Percentiles rank a stretch among this genome's conserved stretches.
Conservation (phyloP, 1,140 invertebrate species). For the Medauroidea extradentata region DNA sequence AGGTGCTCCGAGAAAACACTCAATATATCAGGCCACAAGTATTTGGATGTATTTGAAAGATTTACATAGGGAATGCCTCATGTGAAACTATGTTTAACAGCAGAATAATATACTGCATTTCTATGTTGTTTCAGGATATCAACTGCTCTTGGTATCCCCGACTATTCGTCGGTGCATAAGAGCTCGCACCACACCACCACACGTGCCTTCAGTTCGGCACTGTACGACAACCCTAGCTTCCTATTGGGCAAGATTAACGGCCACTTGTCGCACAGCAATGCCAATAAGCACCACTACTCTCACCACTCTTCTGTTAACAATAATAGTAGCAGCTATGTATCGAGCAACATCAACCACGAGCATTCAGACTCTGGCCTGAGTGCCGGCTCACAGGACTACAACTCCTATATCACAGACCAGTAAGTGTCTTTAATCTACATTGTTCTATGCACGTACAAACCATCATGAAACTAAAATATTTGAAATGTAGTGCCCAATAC, state of each 20-base stretch:
- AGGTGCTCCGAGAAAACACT: too few relatives aligned
- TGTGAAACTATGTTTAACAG: too few relatives aligned
- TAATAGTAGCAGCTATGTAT: not conserved
- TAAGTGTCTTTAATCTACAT: too few relatives aligned
- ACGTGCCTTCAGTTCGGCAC: constrained; percentile 11
- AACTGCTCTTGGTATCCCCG: not conserved
- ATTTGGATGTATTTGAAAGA: too few relatives aligned
- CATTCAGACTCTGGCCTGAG: constrained; percentile 33
- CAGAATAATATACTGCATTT: too few relatives aligned
- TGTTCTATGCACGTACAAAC: too few relatives aligned
- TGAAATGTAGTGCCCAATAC: too few relatives aligned
- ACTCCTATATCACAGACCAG: not conserved
- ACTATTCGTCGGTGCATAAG: too few relatives aligned
- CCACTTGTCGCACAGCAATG: constrained; percentile 4
- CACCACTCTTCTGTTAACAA: not conserved
- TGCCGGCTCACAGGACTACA: constrained; percentile 30
- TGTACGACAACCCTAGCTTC: constrained; percentile 11
- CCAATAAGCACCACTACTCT: constrained; percentile 15
- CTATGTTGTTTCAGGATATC: not conserved
- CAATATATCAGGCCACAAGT: too few relatives aligned
- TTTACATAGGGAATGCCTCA: too few relatives aligned
- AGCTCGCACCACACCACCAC: not conserved
- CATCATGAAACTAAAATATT: too few relatives aligned
- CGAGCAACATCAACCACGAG: constrained; percentile 19
- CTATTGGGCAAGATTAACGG: constrained; percentile 9